phyloP scores from a whole-genome alignment of 2,888 invertebrate genomes.

The Incurvaria masculella region DNA sequence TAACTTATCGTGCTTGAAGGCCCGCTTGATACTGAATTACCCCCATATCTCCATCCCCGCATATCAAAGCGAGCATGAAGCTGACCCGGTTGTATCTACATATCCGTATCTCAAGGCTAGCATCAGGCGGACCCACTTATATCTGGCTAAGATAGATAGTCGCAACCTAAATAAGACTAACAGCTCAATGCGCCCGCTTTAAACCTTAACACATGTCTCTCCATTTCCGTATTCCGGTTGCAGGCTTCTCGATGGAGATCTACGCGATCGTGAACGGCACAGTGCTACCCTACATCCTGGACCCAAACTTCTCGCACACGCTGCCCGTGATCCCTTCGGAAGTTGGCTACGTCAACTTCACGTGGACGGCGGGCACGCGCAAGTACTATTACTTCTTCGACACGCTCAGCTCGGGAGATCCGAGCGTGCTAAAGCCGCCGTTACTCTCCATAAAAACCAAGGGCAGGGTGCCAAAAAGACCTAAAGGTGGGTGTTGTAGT shows the following conservation, averaged over 20 bases:
- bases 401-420: conserved; percentile 78
- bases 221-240: conserved; percentile 13
- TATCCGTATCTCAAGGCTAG: too few species aligned
- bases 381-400: conserved; percentile 87
- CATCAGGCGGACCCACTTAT: too few species aligned
- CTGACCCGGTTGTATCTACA: too few species aligned
- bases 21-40: too few species aligned
- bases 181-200: too few species aligned
- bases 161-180: too few species aligned
- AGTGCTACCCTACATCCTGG: conserved; percentile 81
- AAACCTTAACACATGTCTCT: background rate
- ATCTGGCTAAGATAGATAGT: too few species aligned
- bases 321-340: conserved; percentile 90
- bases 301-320: conserved; percentile 87
- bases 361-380: conserved; percentile 81
- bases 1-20: too few species aligned
- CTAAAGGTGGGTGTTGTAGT: conserved; percentile 66
- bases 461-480: conserved; percentile 80
- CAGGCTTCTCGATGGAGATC: conserved; percentile 84
- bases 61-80: too few species aligned
- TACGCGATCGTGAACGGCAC: conserved; percentile 86
- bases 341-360: conserved; percentile 87
- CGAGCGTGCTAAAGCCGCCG: conserved; percentile 81
- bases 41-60: too few species aligned
- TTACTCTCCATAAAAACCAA: conserved; percentile 81